Base-by-base conservation (phyloP, 2,113 vertebrate species). In the Barnardius zonarius region DNA sequence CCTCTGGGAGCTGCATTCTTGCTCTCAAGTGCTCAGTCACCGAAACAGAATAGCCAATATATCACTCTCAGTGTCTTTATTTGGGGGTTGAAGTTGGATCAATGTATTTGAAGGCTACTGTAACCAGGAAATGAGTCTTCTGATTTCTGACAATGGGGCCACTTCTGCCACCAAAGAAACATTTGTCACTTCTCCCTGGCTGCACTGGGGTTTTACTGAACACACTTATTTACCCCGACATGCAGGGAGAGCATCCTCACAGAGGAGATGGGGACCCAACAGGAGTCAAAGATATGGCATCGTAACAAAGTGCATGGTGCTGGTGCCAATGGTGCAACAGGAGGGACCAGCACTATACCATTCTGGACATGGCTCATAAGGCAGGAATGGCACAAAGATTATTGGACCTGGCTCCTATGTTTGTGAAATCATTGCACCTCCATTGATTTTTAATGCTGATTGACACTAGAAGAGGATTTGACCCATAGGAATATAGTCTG, bases 231-330 rank as follows among this genome's bases (percentile, higher is more conserved):
- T 89, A 67, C 31, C 24, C 30, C 4, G 0, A 44, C 59, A n/a
- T 2, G 2, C 5, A 30, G 62, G 39, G 41, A 76, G 52, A 82
- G 39, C 35, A 30, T 51, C 76, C 55, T 78, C 0, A 0, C 25
- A 0, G 17, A 35, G 70, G 66, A 54, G 41, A 52, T 18, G 11
- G 41, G 55, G 57, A n/a, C 78, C n/a, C 2, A 1, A 10, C 18
- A 31, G 27, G n/a, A 73, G 51, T n/a, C 0, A 0, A 92, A 46
- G 0, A 0, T 59, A 54, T 66, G 5, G 2, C 1, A 0, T 7
- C 7, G 44, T 74, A 57, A 41, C 25, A 16, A 57, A 93, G 43
- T 2, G 1, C 37, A 30, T 0, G 0, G 20, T 52, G 49, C 37
- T 72, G 30, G 39, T 86, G 28, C 54, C 66, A 48, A 31, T 57